These are phyloP conservation scores for Cactoblastis cactorum DNA, from an alignment of 2,888 invertebrate genomes.

Conservation along the genomic window DNA sequence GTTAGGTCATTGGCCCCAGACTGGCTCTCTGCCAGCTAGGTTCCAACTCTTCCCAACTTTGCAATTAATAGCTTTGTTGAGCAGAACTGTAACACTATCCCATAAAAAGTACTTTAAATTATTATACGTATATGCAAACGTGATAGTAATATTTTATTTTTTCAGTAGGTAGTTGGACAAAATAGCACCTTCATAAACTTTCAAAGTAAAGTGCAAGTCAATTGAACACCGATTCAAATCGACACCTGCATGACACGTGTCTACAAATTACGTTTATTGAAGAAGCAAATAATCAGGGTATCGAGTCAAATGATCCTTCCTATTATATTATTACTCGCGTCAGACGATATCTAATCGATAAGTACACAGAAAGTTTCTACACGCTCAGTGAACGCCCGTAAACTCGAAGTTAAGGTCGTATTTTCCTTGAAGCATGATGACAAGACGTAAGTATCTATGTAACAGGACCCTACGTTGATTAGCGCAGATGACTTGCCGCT, in stretches of 20 bases:
- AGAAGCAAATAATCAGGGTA: background rate
- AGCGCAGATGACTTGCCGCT: conserved; percentile 61
- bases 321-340: conserved; percentile 2
- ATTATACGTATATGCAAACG: background rate
- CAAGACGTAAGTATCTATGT: conserved; percentile 36
- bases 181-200: background rate
- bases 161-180: no score
- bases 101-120: background rate
- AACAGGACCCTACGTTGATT: conserved; percentile 54
- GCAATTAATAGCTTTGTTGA: conserved; percentile 25
- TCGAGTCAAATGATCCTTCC: conserved; percentile 5
- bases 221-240: background rate
- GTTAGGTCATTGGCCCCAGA: conserved; percentile 27
- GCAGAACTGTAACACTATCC: background rate
- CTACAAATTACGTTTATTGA: conserved; percentile 1
- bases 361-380: background rate
- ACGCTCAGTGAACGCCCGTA: conserved; percentile 6
- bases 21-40: conserved; percentile 52
- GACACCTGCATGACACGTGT: conserved; percentile 5
- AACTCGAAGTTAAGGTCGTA: conserved; percentile 16
- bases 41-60: conserved; percentile 38
- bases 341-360: conserved; percentile 14
- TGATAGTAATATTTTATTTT: background rate
- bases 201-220: background rate
- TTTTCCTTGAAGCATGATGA: conserved; percentile 33